Base-by-base conservation (phyloP, 2,888 invertebrate species). In the Teinopalpus imperialis region DNA sequence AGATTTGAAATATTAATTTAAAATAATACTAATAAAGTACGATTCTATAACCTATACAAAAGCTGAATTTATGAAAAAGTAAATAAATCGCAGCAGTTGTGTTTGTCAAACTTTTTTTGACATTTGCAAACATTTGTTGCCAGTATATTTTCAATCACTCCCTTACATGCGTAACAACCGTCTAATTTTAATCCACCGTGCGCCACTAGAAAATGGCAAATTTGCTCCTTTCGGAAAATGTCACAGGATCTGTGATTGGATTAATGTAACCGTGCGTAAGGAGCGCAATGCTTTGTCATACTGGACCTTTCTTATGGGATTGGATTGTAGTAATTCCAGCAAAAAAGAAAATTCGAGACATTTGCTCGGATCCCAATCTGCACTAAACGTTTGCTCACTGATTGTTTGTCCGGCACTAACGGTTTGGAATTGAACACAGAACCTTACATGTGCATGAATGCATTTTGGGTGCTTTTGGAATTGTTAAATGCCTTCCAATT, bases 291-390 rank as follows among this genome's bases (percentile, higher is more conserved):
- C 50, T 53, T 59, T 61, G 52, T 53, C 48, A 46, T 51, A 20
- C 20, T 18, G 26, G 57, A 46, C 56, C 51, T 51, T 58, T 61
- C 60, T 52, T 48, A 45, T 57, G 53, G 59, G 63, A 80, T 81
- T 74, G 76, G 76, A 78, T 81, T 79, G 63, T 54, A 49, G 47
- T 80, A 79, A 80, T 70, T 73, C 66, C 48, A 36, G 56, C 66
- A 77, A 79, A 76, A 77, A 74, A 60, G 52, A 62, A 57, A 63
- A 65, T 61, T 52, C 53, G 40, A 45, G 46, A 48, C 65, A 65
- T 68, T 70, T 63, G 57, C 48, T 49, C 57, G 51, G 53, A 50
- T 55, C 55, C 60, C 64, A 70, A 71, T 67, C 60, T 64, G 58
- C 48, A 57, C 61, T 67, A 70, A 79, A 69, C 59, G 64, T 60